These are phyloP conservation scores for Lepas anatifera DNA, from an alignment of 2,888 invertebrate species.

Conservation along the genomic window DNA sequence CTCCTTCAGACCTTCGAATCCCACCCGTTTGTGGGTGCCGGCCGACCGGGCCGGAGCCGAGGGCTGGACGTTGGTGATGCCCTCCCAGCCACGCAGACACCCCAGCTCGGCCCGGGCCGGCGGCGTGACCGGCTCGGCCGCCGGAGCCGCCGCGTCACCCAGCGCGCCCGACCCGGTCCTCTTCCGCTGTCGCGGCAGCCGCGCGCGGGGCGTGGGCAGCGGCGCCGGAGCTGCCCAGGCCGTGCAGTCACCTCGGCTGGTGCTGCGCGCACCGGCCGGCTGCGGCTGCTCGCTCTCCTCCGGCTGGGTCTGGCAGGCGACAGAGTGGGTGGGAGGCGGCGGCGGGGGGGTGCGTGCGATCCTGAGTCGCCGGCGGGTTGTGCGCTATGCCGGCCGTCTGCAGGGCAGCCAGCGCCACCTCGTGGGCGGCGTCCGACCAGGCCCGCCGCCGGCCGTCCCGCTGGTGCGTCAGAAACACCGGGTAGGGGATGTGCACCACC, in stretches of 20 bases:
- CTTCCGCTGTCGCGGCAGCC: neutral
- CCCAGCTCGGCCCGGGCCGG: neutral
- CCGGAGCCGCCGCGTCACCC: neutral
- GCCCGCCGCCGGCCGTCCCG: neutral
- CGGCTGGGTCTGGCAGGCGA: neutral
- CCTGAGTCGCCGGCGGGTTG: too few species aligned
- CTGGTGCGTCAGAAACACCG: neutral
- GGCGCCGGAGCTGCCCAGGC: neutral
- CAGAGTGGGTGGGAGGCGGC: neutral
- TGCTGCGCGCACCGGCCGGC: neutral
- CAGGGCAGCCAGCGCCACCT: neutral
- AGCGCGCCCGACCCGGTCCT: neutral
- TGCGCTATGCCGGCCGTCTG: neutral
- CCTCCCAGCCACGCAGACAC: constrained; percentile 6
- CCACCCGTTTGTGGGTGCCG: neutral
- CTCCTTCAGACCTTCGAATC: constrained; percentile 9
- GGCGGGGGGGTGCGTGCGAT: neutral
- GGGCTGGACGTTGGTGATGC: neutral
- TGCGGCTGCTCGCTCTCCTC: neutral
- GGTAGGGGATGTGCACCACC: constrained; percentile 3
- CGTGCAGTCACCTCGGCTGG: neutral
- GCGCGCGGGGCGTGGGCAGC: neutral
- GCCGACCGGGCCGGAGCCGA: neutral
- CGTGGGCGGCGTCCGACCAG: neutral
- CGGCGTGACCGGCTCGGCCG: neutral